A percentile compares a stretch with the other conserved stretches of the same genome.
These are phyloP conservation scores for Cerastis rubricosa DNA, from an alignment of 2,888 invertebrate genomes.

Conservation along the genomic window DNA sequence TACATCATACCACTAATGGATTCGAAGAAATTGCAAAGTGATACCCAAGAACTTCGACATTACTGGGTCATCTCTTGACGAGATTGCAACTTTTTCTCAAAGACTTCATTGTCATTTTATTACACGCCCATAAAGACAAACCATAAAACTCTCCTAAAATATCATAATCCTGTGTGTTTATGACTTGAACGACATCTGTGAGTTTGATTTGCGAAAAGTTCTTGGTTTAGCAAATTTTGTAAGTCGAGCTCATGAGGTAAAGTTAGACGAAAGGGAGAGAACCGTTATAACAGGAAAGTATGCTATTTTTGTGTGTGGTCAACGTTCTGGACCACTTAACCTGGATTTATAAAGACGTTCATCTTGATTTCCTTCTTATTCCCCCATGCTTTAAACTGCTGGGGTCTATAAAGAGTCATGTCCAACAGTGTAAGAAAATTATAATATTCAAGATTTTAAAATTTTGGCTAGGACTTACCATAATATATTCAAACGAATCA, in stretches of 20 bases:
- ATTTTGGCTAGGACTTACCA: too few species aligned
- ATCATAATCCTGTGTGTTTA: conserved; percentile 67
- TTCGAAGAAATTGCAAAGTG: conserved; percentile 77
- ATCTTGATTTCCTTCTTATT: too few species aligned
- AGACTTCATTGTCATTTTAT: conserved; percentile 72
- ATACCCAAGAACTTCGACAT: conserved; percentile 73
- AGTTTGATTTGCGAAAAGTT: conserved; percentile 21
- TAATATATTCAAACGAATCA: too few species aligned
- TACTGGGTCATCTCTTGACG: conserved; percentile 69
- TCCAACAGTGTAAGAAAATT: background rate
- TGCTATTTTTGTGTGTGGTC: background rate
- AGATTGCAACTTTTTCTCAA: conserved; percentile 74
- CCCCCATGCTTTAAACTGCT: background rate
- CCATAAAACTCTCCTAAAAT: conserved; percentile 75
- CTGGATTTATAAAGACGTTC: background rate
- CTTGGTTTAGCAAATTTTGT: background rate
- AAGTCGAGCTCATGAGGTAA: background rate
- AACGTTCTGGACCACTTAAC: background rate
- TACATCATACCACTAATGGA: conserved; percentile 82
- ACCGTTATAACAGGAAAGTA: background rate
- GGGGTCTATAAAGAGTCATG: background rate
- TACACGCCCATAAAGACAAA: conserved; percentile 71
- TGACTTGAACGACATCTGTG: conserved; percentile 63
- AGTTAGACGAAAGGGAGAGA: background rate
- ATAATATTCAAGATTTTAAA: too few species aligned